Evolutionary conservation across 2,888 invertebrate genomes (phyloP), one percentile per base, ranked within the genome.

Genomic region (Heliconius erato): DNA sequence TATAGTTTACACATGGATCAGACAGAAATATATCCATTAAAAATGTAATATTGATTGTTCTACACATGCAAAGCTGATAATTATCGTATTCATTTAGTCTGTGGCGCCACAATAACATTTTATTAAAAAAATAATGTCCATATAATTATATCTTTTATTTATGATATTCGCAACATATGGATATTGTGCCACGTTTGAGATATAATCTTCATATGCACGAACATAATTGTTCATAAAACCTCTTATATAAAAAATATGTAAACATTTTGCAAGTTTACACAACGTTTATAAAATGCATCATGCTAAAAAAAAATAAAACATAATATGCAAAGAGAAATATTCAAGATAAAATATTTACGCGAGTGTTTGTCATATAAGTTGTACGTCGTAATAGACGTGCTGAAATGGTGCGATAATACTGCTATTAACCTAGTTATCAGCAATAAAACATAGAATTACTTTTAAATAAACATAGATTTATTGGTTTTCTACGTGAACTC

Each of bases 31-130:
- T 63, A 76, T 63, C 49, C 35, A 59, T 35, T n/a, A 32, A 74
- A 28, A 32, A n/a, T 40, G n/a, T 63, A 26, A 63, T 63, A 16
- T 76, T 26, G 63, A 63, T 40, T 63, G 76, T 76, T 76, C 76
- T 76, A 76, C 76, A 26, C 76, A 76, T 76, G 76, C 76, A 76
- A 76, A 76, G 76, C 76, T 76, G 26, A 40, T 63, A 35, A 7
- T 76, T 76, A n/a, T 63, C n/a, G 54, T 76, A 76, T 32, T 16
- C 35, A 35, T 35, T 63, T n/a, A 3, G n/a, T 12, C n/a, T n/a
- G 35, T 63, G 35, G 7, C 32, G n/a, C 14, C 2, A 26, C 5
- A 67, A 28, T 67, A 7, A 28, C 6, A 67, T 28, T 28, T 67
- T 28, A 28, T 67, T 28, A 16, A 19, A 16, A 67, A 4, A 67